Evolutionary conservation across 2,888 invertebrate species (phyloP).

Genomic region (Charanyca ferruginea): DNA sequence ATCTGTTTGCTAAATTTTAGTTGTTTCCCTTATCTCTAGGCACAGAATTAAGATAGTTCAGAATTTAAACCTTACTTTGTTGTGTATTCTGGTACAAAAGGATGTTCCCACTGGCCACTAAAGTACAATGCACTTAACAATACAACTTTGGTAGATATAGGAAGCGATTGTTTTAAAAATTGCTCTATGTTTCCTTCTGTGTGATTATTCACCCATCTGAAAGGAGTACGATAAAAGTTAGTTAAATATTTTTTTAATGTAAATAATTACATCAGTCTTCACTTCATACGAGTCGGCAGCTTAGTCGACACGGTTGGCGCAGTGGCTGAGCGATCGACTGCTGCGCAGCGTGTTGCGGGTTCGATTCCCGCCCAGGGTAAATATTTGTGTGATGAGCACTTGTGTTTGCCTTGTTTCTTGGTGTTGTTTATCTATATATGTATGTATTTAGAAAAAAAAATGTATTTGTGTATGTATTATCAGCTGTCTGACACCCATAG

Average conservation of each 20-base stretch:
- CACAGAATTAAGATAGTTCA: neutral
- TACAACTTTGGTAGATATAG: slow-evolving; percentile 90
- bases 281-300: too few species aligned
- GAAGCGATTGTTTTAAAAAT: slow-evolving; percentile 90
- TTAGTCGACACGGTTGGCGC: too few species aligned
- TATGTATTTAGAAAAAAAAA: too few species aligned
- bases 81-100: slow-evolving; percentile 91
- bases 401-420: too few species aligned
- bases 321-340: too few species aligned
- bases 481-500: too few species aligned
- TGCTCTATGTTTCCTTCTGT: slow-evolving; percentile 92
- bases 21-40: neutral
- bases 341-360: too few species aligned
- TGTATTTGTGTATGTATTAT: too few species aligned
- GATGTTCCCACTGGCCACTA: slow-evolving; percentile 93
- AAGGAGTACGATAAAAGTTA: slow-evolving; percentile 53
- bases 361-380: too few species aligned
- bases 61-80: slow-evolving; percentile 82
- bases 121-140: slow-evolving; percentile 94
- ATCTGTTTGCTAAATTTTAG: too few species aligned
- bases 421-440: too few species aligned
- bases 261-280: neutral
- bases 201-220: slow-evolving; percentile 92
- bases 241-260: neutral
- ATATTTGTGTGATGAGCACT: too few species aligned